Base-by-base conservation (phyloP, 2,113 vertebrate species). In the Parus major region DNA sequence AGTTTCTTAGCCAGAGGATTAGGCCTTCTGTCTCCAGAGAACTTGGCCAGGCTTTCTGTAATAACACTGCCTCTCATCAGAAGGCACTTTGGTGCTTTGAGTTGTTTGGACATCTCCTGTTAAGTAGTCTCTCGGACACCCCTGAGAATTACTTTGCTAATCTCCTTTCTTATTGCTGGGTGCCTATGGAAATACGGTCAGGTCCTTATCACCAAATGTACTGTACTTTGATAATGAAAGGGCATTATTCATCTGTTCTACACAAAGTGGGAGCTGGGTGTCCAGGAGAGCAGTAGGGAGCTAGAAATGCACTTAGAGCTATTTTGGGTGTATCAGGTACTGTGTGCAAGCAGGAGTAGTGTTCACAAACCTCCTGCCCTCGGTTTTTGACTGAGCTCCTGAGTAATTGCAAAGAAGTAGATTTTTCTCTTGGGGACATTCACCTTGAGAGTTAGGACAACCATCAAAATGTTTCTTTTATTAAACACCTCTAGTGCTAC, bases 141-240 rank as follows among this genome's bases (percentile, higher is more conserved):
- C 69, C 46, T 33, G 22, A n/a, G 23, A 77, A 53, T 73, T 53
- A 65, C 42, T 66, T 18, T 80, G 15, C 41, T 93, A 6, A 69
- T 86, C 66, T 71, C 7, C 4, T 82, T 72, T 81, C 44, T 82
- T 60, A 31, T 29, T 60, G 11, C 68, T 70, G 42, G 28, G 35
- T 69, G 36, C 83, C 70, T 55, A 3, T 0, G 3, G 71, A 92
- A 66, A 22, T 84, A 15, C 0, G 0, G 21, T 39, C 64, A n/a
- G 33, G 39, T 75, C 44, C 23, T 55, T 86, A 28, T 33, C 33
- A 35, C 18, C 16, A 6, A 10, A 16, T 11, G 17, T 20, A 11
- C 33, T 47, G 49, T 50, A 8, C 60, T 83, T 82, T 2, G 23
- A 0, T 66, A 55, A 65, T 1, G 4, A 53, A 69, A 41, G 65